A percentile compares a stretch with the other conserved stretches of the same genome.
These are phyloP conservation scores for Hemistola chrysoprasaria DNA, from an alignment of 2,888 invertebrate species.

Conservation along the genomic window DNA sequence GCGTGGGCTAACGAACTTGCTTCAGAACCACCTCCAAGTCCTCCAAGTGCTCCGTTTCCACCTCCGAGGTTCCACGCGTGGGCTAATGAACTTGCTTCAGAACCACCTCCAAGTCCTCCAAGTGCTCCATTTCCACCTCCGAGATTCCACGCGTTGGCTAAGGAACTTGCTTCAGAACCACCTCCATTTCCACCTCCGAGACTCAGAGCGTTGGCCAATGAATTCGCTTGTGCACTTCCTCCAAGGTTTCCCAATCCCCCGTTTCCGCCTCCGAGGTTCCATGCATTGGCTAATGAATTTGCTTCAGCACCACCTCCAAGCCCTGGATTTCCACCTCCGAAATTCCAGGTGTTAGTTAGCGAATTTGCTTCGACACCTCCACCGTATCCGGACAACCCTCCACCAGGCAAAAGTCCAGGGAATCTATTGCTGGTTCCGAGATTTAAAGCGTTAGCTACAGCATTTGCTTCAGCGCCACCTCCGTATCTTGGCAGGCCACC, in stretches of 20 bases:
- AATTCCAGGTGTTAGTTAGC: constrained; percentile 17
- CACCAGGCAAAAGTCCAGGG: constrained; percentile 10
- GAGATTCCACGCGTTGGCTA: constrained; percentile 17
- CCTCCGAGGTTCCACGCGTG: constrained; percentile 15
- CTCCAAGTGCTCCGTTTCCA: constrained; percentile 14
- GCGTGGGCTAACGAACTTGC: constrained; percentile 17
- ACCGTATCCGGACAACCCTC: not conserved
- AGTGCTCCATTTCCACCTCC: constrained; percentile 10
- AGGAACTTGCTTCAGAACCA: constrained; percentile 8
- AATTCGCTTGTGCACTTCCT: constrained; percentile 23
- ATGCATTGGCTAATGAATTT: constrained; percentile 17
- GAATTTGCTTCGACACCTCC: constrained; percentile 9
- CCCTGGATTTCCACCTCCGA: constrained; percentile 4
- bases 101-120: constrained; percentile 14
- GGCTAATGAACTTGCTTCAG: constrained; percentile 13
- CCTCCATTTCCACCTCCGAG: constrained; percentile 11
- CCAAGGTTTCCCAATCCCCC: constrained; percentile 17
- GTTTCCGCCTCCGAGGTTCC: constrained; percentile 12
- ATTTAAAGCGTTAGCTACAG: constrained; percentile 7
- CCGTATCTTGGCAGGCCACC: too few species aligned
- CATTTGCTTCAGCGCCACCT: constrained; percentile 9
- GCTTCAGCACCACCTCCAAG: constrained; percentile 10
- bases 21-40: constrained; percentile 27
- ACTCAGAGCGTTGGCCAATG: constrained; percentile 17
- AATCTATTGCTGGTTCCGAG: constrained; percentile 9